A percentile compares a stretch with the other conserved stretches of the same genome.
phyloP scores from a whole-genome alignment of 2,797 vertebrate species.

The Anabacerthia variegaticeps region DNA sequence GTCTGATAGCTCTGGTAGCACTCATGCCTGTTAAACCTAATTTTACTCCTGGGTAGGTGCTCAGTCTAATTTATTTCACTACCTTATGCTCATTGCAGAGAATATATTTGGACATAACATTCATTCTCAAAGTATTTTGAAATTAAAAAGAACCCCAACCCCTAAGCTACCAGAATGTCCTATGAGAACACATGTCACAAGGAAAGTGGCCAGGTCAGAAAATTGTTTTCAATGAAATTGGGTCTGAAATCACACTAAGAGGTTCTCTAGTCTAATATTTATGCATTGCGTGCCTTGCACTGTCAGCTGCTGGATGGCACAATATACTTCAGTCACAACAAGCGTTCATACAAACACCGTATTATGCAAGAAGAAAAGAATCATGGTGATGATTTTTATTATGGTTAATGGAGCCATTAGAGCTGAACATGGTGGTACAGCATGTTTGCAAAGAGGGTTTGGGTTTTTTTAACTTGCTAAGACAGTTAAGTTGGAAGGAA shows the following conservation, averaged over 20 bases:
- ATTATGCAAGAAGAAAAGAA: neutral
- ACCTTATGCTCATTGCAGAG: slow-evolving; percentile 3
- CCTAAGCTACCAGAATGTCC: neutral
- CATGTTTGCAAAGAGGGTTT: neutral
- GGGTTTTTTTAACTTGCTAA: neutral
- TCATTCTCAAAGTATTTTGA: slow-evolving; percentile 7
- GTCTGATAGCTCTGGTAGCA: neutral
- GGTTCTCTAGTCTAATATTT: neutral
- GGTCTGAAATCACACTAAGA: neutral
- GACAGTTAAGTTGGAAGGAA: neutral
- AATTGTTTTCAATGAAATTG: slow-evolving; percentile 4
- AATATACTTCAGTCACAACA: neutral
- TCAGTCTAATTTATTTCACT: slow-evolving; percentile 43
- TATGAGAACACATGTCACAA: neutral
- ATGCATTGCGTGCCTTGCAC: neutral
- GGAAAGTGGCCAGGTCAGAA: neutral
- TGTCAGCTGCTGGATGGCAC: neutral
- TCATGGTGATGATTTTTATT: neutral
- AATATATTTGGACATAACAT: neutral
- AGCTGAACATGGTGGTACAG: neutral
- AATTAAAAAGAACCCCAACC: neutral
- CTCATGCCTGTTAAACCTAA: slow-evolving; percentile 14
- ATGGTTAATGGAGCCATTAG: neutral
- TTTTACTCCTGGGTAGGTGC: slow-evolving; percentile 43
- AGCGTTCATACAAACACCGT: neutral